Percentiles rank a stretch among this genome's conserved stretches.
Evolutionary conservation across 2,888 invertebrate genomes (phyloP).

Genomic region (Linyphia triangularis): DNA sequence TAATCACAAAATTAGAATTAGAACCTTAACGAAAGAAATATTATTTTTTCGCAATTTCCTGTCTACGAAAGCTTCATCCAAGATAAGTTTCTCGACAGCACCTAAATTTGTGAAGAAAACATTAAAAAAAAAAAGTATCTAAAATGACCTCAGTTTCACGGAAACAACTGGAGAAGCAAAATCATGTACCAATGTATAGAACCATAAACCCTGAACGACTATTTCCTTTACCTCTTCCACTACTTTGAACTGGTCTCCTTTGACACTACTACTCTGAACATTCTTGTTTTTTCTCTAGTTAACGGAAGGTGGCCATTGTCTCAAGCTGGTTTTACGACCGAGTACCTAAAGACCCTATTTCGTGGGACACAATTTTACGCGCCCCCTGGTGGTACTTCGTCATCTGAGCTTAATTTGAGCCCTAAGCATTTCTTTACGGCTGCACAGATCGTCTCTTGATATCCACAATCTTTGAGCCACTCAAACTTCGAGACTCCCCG

Average conservation of each 20-base stretch:
- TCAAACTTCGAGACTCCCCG: not conserved
- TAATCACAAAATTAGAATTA: too few species aligned
- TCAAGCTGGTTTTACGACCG: conserved; percentile 45
- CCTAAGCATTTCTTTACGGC: conserved; percentile 61
- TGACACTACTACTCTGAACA: not conserved
- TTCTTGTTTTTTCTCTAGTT: conserved; percentile 19
- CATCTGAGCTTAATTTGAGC: conserved; percentile 55
- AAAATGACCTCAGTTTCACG: conserved; percentile 3
- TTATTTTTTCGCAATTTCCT: too few species aligned
- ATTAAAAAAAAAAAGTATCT: not conserved
- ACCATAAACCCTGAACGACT: conserved; percentile 41
- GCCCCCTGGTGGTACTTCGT: conserved; percentile 48
- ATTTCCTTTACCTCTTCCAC: conserved; percentile 4
- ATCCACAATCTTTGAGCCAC: conserved; percentile 39
- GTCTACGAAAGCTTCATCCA: not conserved
- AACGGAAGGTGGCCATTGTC: conserved; percentile 42
- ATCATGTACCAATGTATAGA: conserved; percentile 21
- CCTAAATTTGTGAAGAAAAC: not conserved
- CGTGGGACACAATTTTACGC: conserved; percentile 47
- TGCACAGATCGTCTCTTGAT: conserved; percentile 46
- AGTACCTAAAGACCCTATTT: conserved; percentile 58
- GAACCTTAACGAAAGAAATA: too few species aligned
- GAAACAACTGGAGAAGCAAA: conserved; percentile 41
- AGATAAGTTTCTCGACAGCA: not conserved
- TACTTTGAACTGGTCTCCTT: not conserved